Base-by-base conservation (phyloP, 2,113 vertebrate genomes). In the Okapia johnstoni region DNA sequence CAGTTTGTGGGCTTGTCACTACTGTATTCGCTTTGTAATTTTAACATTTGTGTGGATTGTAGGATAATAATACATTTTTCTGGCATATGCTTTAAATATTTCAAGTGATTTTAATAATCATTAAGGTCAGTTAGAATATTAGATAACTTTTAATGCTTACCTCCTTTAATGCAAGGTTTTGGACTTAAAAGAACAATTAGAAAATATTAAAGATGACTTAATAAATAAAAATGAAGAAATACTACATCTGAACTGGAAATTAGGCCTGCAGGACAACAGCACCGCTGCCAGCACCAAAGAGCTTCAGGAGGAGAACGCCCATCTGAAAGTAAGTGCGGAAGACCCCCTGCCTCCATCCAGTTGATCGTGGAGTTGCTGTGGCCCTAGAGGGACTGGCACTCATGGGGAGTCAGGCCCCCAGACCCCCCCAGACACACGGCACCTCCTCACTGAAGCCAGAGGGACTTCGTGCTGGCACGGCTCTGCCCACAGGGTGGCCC, bases 141-240 rank as follows among this genome's bases (percentile, higher is more conserved):
- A 54, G 48, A 12, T 77, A 7, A 76, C 43, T 91, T 90, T 61
- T 21, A 63, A 30, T 58, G 43, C 14, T 61, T 77, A 30, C n/a
- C 15, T 86, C 63, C 25, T 88, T 95, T 40, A 79, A 25, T 96
- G 98, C 94, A 61, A 99, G 99, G 98, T 99, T 88, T 99, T 99
- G 58, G 97, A 97, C 50, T 97, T 99, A 77, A 95, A 98, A 90
- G 98, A 99, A 23, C 99, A 99, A 90, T 94, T 99, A 60, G 99
- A 99, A 81, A 98, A 98, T 52, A 98, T 99, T 50, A 99, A 99
- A 98, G 98, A 98, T 9, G 98, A 99, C 60, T 83, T 99, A 89
- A 97, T 79, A 63, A 98, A 98, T 91, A 99, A 99, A 97, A 99
- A 98, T 0, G 98, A 99, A 40, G 99, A 99, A 93, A 97, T 99